Evolutionary conservation across 2,888 invertebrate genomes (phyloP).

Genomic region (Tetranychus piercei): DNA sequence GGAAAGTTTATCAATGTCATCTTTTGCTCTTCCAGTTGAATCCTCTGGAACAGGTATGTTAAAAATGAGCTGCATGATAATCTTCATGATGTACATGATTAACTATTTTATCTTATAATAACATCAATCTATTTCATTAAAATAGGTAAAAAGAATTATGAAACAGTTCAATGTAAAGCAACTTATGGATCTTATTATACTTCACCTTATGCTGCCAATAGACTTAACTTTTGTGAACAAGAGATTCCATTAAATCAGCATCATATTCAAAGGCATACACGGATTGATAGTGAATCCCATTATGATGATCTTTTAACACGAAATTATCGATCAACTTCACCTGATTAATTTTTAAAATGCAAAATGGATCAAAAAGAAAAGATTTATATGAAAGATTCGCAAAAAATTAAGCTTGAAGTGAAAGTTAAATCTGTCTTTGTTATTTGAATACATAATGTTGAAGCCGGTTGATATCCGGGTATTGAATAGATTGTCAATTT

Average conservation of each 20-base stretch:
- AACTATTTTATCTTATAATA: too few species aligned
- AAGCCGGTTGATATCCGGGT: too few species aligned
- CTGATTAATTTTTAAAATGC: not conserved
- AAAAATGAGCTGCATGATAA: too few species aligned
- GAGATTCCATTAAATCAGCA: not conserved
- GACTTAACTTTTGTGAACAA: conserved; percentile 3
- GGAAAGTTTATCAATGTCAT: conserved; percentile 13
- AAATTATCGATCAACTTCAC: not conserved
- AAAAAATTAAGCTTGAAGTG: too few species aligned
- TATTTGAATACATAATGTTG: too few species aligned
- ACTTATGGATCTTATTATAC: conserved; percentile 12
- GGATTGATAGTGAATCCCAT: not conserved
- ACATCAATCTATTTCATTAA: not conserved
- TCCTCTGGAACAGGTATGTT: not conserved
- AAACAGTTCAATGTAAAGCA: conserved; percentile 1
- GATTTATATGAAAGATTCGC: too few species aligned
- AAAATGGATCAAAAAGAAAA: too few species aligned
- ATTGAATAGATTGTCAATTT: too few species aligned
- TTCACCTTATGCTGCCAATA: conserved; percentile 9
- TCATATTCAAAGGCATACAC: not conserved
- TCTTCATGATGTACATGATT: too few species aligned
- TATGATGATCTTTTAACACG: not conserved
- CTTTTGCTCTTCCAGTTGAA: conserved; percentile 1
- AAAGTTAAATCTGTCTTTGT: too few species aligned
- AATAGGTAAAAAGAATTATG: conserved; percentile 12